Evolutionary conservation across 2,113 vertebrate genomes (phyloP).

Genomic region (Acrocephalus kingi): DNA sequence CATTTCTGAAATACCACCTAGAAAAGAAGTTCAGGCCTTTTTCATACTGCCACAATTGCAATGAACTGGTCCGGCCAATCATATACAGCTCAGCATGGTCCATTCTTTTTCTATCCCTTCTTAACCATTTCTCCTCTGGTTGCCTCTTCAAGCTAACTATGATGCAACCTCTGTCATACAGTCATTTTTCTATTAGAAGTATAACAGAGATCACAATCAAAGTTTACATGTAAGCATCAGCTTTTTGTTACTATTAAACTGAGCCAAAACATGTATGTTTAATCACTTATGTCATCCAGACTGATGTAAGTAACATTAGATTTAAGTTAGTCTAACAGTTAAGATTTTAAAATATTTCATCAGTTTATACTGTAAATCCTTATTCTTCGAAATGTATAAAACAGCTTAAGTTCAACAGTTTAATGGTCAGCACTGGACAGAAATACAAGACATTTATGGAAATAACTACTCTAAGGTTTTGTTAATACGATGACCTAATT

Average conservation of each 20-base stretch:
- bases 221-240: neutral
- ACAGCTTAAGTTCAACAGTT: conserved; percentile 38
- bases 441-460: conserved; percentile 47
- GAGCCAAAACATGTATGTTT: neutral
- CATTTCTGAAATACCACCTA: neutral
- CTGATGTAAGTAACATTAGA: neutral
- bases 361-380: conserved; percentile 10
- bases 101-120: neutral
- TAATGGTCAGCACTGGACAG: conserved; percentile 35
- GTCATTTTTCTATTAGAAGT: neutral
- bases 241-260: neutral
- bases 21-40: neutral
- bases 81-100: neutral
- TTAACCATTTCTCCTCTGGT: neutral
- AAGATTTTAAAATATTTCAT: conserved; percentile 3
- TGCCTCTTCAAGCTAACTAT: neutral
- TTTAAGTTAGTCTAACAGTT: neutral
- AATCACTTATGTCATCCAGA: neutral
- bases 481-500: conserved; percentile 11
- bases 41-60: neutral
- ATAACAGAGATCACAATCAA: neutral
- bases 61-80: neutral
- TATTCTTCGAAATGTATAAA: neutral
- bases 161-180: neutral
- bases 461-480: neutral